A percentile compares a stretch with the other conserved stretches of the same genome.
Evolutionary conservation across 2,113 vertebrate species (phyloP).

Genomic region (Phocoena sinus): DNA sequence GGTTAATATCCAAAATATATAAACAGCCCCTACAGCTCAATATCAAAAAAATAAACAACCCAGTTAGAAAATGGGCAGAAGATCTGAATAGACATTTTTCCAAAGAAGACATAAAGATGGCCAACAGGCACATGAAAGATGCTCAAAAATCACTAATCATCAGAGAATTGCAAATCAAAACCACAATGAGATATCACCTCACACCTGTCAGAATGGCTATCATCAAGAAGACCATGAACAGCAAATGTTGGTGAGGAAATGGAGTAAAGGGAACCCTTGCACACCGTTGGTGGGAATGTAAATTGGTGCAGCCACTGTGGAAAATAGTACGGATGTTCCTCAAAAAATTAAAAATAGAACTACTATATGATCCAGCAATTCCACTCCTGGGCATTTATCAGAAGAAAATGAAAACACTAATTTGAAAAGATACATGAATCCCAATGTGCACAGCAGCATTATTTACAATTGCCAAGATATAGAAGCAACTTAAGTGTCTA

Average conservation of each 20-base stretch:
- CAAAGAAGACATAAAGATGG: background rate
- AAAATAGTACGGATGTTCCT: background rate
- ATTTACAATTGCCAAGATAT: background rate
- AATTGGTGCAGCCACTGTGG: background rate
- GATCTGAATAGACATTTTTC: background rate
- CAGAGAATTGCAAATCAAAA: background rate
- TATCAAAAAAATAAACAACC: background rate
- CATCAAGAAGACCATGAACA: background rate
- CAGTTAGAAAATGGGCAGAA: background rate
- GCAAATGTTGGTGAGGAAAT: no score
- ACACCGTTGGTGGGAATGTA: background rate
- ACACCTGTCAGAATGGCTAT: background rate
- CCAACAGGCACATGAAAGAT: background rate
- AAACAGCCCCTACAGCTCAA: background rate
- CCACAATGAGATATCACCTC: background rate
- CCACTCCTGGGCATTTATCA: background rate
- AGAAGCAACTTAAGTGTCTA: background rate
- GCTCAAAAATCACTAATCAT: background rate
- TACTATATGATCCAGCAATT: background rate
- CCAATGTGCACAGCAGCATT: background rate
- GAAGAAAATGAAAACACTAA: background rate
- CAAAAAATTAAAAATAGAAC: background rate
- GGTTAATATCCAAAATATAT: background rate
- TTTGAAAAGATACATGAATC: background rate
- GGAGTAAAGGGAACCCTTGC: background rate